Evolutionary conservation across 2,113 vertebrate species (phyloP).

Genomic region (Cettia cetti): DNA sequence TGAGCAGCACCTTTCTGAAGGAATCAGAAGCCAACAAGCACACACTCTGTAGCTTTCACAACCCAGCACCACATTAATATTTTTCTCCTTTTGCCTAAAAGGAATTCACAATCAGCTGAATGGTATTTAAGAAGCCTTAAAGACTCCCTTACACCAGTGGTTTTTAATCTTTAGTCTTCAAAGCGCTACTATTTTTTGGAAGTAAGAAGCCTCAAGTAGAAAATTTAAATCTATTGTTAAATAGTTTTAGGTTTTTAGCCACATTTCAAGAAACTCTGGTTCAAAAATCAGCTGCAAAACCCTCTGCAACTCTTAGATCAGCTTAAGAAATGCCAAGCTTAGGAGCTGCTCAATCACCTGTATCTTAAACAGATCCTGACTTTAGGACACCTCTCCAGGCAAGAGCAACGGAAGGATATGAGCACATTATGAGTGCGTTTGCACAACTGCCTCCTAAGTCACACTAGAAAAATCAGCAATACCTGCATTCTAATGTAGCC

Average conservation of each 20-base stretch:
- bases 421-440: background rate
- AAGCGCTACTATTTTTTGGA: background rate
- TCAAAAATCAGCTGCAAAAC: background rate
- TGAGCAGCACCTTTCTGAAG: background rate
- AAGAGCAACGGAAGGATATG: background rate
- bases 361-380: background rate
- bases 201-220: background rate
- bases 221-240: background rate
- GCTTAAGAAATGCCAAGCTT: background rate
- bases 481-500: background rate
- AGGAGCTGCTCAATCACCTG: background rate
- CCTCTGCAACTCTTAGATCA: background rate
- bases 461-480: background rate
- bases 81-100: background rate
- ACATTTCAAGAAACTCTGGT: background rate
- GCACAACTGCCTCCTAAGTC: rapidly evolving
- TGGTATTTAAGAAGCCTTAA: background rate
- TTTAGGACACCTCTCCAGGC: background rate
- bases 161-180: background rate
- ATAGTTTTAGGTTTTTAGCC: background rate
- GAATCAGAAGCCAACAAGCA: background rate
- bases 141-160: background rate
- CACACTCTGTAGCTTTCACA: background rate
- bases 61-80: background rate
- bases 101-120: background rate